Evolutionary conservation across 2,113 vertebrate genomes (phyloP).

Genomic region (Typhlomys cinereus): DNA sequence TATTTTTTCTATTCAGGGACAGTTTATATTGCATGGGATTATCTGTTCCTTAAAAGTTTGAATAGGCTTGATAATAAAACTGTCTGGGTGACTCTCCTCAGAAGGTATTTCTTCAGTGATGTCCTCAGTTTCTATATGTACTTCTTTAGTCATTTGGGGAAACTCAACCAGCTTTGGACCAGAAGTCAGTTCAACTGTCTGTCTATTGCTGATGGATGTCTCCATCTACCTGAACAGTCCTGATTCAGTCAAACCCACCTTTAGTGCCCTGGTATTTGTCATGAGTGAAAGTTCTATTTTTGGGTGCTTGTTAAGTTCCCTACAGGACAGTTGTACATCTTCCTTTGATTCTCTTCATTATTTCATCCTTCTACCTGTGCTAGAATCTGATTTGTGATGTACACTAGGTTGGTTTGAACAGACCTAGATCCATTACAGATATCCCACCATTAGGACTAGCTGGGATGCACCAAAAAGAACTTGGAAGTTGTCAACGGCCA

Average conservation of each 20-base stretch:
- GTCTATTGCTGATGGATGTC: not conserved
- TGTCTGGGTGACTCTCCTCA: slow-evolving; percentile 43
- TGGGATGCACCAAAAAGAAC: not conserved
- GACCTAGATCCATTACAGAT: not conserved
- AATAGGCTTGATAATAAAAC: slow-evolving; percentile 53
- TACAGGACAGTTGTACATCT: not conserved
- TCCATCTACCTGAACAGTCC: not conserved
- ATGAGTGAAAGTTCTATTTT: not conserved
- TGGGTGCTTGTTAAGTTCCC: not conserved
- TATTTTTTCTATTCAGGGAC: slow-evolving; percentile 30
- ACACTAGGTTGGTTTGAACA: not conserved
- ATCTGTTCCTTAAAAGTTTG: slow-evolving; percentile 74
- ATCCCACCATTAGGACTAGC: not conserved
- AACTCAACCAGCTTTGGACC: not conserved
- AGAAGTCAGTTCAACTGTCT: not conserved
- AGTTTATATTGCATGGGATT: slow-evolving; percentile 73
- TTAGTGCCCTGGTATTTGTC: not conserved
- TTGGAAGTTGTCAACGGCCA: not conserved
- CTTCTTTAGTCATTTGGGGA: not conserved
- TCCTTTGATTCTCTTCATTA: not conserved
- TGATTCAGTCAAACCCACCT: not conserved
- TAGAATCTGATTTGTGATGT: not conserved
- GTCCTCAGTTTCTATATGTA: slow-evolving; percentile 22
- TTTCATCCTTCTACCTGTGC: not conserved
- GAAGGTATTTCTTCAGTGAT: not conserved